Conservation (phyloP, 2,797 vertebrate genomes). For the Melopsittacus undulatus region DNA sequence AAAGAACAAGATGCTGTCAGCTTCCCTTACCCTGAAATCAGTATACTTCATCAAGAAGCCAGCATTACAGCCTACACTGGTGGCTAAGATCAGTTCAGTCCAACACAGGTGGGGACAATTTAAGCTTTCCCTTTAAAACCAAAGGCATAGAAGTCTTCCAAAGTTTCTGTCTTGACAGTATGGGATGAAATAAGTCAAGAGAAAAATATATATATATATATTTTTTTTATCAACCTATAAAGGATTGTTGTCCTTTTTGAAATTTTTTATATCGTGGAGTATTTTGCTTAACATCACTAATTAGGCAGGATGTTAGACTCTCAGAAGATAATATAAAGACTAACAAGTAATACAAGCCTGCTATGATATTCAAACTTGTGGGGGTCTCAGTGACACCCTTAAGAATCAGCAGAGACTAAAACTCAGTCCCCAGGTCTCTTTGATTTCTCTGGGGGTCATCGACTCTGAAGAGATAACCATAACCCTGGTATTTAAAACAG, state of each 20-base stretch:
- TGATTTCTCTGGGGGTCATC: not conserved
- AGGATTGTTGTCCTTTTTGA: not conserved
- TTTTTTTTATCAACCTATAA: not conserved
- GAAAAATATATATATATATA: too few species aligned
- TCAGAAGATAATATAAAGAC: not conserved
- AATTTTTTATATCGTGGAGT: not conserved
- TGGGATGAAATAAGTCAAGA: constrained; percentile 19
- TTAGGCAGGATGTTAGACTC: not conserved
- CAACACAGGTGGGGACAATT: not conserved
- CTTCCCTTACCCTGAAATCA: not conserved
- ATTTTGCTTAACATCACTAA: not conserved
- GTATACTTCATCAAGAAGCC: not conserved
- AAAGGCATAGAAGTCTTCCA: not conserved
- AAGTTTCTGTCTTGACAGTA: not conserved
- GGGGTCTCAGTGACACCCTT: not conserved
- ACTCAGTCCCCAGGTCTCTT: not conserved
- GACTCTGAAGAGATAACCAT: not conserved
- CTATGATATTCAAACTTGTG: rapidly evolving
- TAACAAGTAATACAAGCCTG: not conserved
- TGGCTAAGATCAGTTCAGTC: not conserved
- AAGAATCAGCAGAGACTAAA: not conserved
- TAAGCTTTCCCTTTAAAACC: not conserved
- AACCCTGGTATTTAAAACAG: not conserved
- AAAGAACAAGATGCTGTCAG: not conserved
- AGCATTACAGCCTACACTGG: not conserved